These are phyloP conservation scores for Scomber colias DNA, from an alignment of 2,113 vertebrate genomes.

Conservation along the genomic window DNA sequence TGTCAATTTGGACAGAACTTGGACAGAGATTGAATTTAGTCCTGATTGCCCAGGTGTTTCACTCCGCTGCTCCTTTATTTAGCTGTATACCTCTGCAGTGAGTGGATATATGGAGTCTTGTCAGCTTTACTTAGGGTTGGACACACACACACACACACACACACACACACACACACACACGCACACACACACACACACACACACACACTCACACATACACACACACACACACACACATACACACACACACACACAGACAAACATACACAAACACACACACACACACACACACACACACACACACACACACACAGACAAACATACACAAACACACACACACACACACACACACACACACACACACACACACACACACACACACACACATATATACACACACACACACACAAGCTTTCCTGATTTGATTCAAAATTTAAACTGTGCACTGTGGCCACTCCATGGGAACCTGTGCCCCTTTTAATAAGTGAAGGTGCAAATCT, in stretches of 20 bases:
- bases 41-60: constrained; percentile 56
- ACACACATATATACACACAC: background rate
- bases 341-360: constrained; percentile 3
- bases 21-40: constrained; percentile 60
- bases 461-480: background rate
- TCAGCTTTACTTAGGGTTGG: constrained; percentile 40
- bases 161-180: background rate
- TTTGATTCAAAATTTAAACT: constrained; percentile 14
- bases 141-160: constrained; percentile 18
- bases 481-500: background rate
- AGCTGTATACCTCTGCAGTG: background rate
- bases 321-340: background rate
- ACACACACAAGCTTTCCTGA: background rate
- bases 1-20: constrained; percentile 51
- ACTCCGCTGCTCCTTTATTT: constrained; percentile 49
- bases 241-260: background rate
- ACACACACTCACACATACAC: constrained; percentile 17
- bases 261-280: background rate
- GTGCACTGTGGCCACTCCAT: background rate
- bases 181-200: constrained; percentile 3
- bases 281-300: background rate
- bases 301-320: background rate
- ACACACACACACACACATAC: background rate
- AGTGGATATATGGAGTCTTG: constrained; percentile 12
- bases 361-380: background rate